Conservation (phyloP, 2,113 vertebrate genomes). For the Thermophis baileyi region DNA sequence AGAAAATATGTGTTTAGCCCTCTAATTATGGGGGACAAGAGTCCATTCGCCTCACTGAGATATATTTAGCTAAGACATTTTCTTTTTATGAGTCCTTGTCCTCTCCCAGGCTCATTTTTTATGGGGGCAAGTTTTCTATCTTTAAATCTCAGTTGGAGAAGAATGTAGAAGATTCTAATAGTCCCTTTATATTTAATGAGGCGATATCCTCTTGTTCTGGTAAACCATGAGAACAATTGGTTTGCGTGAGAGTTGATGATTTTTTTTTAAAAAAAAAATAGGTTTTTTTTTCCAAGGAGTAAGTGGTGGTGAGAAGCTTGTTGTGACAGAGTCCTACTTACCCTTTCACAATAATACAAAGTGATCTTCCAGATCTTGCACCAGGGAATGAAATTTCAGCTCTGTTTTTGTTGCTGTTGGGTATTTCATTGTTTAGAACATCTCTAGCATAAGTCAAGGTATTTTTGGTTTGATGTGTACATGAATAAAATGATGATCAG, state of each 20-base stretch:
- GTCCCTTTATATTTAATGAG: neutral
- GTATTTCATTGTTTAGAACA: slow-evolving; percentile 23
- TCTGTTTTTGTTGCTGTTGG: neutral
- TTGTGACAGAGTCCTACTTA: neutral
- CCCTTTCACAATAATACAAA: neutral
- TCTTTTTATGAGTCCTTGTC: neutral
- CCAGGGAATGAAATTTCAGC: rapidly evolving
- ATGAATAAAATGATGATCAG: slow-evolving; percentile 52
- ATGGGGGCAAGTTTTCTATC: neutral
- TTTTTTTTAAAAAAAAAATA: neutral
- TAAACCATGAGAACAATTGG: neutral
- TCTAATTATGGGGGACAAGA: neutral
- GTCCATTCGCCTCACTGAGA: neutral
- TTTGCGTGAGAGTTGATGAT: too few relatives aligned
- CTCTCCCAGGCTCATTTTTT: neutral
- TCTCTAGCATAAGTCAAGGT: slow-evolving; percentile 42
- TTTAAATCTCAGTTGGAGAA: neutral
- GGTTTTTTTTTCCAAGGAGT: too few relatives aligned
- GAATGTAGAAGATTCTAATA: neutral
- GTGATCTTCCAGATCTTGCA: neutral
- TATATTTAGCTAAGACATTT: neutral
- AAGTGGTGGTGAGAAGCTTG: neutral
- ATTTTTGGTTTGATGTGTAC: slow-evolving; percentile 60
- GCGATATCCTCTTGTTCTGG: neutral
- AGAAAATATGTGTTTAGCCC: neutral